These are phyloP conservation scores for Probosciger aterrimus DNA, from an alignment of 2,113 vertebrate genomes.

Conservation along the genomic window DNA sequence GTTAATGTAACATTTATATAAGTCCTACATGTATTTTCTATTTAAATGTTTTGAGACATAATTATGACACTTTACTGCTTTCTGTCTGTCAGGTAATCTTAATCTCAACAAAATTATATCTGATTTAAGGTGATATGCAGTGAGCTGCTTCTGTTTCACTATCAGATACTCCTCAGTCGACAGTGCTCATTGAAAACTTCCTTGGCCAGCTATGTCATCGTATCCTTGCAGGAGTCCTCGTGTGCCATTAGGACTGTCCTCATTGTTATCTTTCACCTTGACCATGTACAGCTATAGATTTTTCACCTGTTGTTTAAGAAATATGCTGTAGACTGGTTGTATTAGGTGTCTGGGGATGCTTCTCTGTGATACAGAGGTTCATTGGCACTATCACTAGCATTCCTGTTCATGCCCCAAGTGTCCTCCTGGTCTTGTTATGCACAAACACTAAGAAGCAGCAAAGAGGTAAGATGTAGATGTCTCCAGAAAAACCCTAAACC, in stretches of 20 bases:
- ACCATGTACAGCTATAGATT: not conserved
- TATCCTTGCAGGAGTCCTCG: not conserved
- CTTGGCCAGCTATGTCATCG: rapidly evolving
- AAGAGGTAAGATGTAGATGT: not conserved
- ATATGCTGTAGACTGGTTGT: not conserved
- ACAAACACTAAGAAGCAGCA: not conserved
- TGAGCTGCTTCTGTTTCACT: not conserved
- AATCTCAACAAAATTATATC: not conserved
- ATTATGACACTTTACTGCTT: not conserved
- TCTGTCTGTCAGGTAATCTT: not conserved
- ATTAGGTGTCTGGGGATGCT: not conserved
- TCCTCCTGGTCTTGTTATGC: not conserved
- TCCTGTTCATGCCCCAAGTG: not conserved
- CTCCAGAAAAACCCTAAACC: not conserved
- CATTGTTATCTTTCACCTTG: not conserved
- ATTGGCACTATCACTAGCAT: not conserved
- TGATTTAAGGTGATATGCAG: not conserved
- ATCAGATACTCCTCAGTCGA: not conserved
- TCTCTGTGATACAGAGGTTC: not conserved
- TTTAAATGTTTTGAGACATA: not conserved
- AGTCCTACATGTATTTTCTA: not conserved
- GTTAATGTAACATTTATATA: not conserved
- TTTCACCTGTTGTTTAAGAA: not conserved
- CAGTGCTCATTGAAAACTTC: not conserved
- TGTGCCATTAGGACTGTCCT: not conserved